Conservation (phyloP, 2,888 invertebrate species). For the Andrena dorsata region DNA sequence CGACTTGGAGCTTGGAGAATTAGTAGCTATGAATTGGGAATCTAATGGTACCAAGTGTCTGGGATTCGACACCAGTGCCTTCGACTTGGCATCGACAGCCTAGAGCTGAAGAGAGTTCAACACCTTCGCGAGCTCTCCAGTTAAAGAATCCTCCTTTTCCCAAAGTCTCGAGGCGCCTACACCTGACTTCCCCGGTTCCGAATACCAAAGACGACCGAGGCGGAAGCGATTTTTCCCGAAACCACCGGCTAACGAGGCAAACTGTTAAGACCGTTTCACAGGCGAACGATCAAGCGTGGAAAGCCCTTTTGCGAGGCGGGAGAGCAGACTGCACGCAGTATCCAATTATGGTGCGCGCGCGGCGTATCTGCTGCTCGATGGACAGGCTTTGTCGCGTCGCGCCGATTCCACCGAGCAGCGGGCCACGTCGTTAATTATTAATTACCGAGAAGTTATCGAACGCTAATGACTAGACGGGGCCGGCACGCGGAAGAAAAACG, state of each 20-base stretch:
- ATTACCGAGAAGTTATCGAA: slow-evolving; percentile 50
- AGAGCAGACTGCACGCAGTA: slow-evolving; percentile 27
- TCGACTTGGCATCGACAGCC: not conserved
- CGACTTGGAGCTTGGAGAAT: not conserved
- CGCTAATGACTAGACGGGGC: slow-evolving; percentile 35
- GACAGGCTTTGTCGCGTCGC: slow-evolving; percentile 38
- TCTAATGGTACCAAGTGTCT: not conserved
- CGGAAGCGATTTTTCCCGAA: slow-evolving; percentile 6
- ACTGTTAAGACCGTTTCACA: slow-evolving; percentile 43
- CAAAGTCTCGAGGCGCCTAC: too few species aligned
- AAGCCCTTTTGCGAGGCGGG: slow-evolving; percentile 27
- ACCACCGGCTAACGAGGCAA: slow-evolving; percentile 13
- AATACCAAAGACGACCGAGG: not conserved
- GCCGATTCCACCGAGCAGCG: slow-evolving; percentile 44
- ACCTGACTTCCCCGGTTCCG: too few species aligned
- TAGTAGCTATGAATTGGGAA: not conserved
- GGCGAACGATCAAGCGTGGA: slow-evolving; percentile 38
- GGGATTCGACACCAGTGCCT: not conserved
- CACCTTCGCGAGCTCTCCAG: too few species aligned
- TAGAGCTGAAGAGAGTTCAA: not conserved
- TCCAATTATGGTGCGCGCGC: slow-evolving; percentile 59
- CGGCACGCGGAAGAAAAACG: not conserved
- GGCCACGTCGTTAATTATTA: slow-evolving; percentile 64
- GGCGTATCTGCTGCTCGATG: slow-evolving; percentile 43
- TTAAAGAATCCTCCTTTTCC: too few species aligned